Evolutionary conservation across 2,113 vertebrate species (phyloP), one percentile per base, ranked within the genome.

Genomic region (Poicephalus meyeri): DNA sequence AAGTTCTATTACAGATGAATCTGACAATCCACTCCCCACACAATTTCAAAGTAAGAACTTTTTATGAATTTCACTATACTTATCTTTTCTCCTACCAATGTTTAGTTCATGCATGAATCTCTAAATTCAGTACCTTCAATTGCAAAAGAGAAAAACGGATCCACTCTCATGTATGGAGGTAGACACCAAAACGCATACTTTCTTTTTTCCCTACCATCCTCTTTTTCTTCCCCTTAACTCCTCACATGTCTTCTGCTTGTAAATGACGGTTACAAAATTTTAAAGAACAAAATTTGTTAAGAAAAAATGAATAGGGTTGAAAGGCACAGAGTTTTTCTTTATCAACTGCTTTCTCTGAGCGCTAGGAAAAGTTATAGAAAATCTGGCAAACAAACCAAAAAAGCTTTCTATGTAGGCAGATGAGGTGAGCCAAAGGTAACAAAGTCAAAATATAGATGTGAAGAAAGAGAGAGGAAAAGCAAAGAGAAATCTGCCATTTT

Each of bases 351-450:
- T 76, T 49, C 60, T 58, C 47, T 0, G 18, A 92, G 64, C 80
- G 93, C 56, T 53, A 64, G 80, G 65, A 63, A 74, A 94, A 93
- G 86, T 95, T 94, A 3, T 3, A 39, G 88, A 94, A 55, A 64
- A 64, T 76, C 50, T 87, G 92, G 93, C 91, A 95, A 96, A 88
- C 80, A 96, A 93, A 92, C 80, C 91, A 80, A 86, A 94, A 93
- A 97, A 94, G 81, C 80, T 81, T 78, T 55, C 61, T 23, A 18
- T 71, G 94, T 97, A 88, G 95, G 96, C 92, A 97, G 96, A 86
- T 52, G 92, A 97, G 96, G 94, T 95, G 80, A 97, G 88, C 50
- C 91, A 94, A 97, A 97, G 95, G 94, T 93, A 96, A 94, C 52
- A 85, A 89, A 96, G 94, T 97, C 87, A 93, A 89, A 88, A 91